Evolutionary conservation across 2,888 invertebrate genomes (phyloP).

Genomic region (Mongoloraphidia duomilia): DNA sequence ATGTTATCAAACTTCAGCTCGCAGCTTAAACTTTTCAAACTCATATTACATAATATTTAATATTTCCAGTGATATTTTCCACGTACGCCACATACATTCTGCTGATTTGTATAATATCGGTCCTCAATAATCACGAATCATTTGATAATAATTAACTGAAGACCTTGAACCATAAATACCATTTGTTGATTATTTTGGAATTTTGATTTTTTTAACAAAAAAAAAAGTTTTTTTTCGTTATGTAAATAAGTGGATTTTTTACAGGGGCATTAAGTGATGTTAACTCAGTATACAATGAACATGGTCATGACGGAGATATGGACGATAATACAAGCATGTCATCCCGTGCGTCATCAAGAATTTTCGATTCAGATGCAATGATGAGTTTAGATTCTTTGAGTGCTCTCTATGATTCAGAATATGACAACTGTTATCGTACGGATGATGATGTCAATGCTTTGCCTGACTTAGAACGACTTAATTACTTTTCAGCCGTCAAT

Average conservation of each 20-base stretch:
- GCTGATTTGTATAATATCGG: no score
- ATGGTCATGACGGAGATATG: constrained; percentile 36
- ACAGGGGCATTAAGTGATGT: constrained; percentile 68
- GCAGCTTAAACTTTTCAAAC: no score
- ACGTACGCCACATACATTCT: no score
- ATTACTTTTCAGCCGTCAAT: constrained; percentile 27
- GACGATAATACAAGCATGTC: constrained; percentile 64
- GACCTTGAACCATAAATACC: no score
- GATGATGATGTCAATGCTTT: constrained; percentile 32
- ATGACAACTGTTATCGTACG: constrained; percentile 46
- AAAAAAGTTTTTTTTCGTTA: no score
- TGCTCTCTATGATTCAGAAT: constrained; percentile 68
- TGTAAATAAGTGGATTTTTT: constrained; percentile 8
- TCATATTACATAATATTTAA: no score
- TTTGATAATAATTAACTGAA: not conserved
- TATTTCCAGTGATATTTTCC: no score
- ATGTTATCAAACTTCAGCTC: no score
- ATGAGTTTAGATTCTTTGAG: constrained; percentile 67
- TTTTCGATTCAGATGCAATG: constrained; percentile 63
- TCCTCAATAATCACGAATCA: no score
- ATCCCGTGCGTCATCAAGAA: constrained; percentile 67
- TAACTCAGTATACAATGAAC: constrained; percentile 63
- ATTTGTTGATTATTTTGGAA: no score
- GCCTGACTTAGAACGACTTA: constrained; percentile 30
- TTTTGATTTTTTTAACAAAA: not conserved